These are phyloP conservation scores for Anolis sagrei DNA, from an alignment of 2,113 vertebrate genomes.

Conservation along the genomic window DNA sequence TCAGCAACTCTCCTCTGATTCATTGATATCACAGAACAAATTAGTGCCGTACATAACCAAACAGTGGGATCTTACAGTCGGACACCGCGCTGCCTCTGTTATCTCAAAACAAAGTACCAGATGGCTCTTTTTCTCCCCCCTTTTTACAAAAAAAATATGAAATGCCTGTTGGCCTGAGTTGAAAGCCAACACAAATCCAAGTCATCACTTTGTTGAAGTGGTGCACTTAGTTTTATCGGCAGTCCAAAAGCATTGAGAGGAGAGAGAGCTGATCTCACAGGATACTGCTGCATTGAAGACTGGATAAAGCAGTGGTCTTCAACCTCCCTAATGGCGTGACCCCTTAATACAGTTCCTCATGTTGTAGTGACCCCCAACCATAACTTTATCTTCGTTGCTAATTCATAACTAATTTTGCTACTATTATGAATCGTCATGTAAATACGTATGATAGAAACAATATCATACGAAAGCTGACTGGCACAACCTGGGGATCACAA, in stretches of 20 bases:
- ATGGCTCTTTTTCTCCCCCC: constrained; percentile 27
- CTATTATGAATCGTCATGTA: no score
- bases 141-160: constrained; percentile 12
- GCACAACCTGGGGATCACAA: no score
- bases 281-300: neutral
- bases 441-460: no score
- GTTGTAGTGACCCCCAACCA: no score
- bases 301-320: no score
- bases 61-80: constrained; percentile 66
- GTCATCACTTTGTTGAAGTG: constrained; percentile 38
- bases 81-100: constrained; percentile 55
- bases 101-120: constrained; percentile 64
- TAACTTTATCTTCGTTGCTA: no score
- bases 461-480: no score
- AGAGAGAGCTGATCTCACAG: neutral
- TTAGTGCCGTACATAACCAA: constrained; percentile 60
- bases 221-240: constrained; percentile 35
- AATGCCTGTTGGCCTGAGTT: constrained; percentile 51
- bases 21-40: constrained; percentile 70
- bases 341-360: no score
- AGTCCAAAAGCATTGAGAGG: neutral
- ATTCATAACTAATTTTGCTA: no score
- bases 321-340: no score
- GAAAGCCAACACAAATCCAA: constrained; percentile 52
- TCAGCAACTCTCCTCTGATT: constrained; percentile 68